Percentiles rank a stretch among this genome's conserved stretches.
Conservation (phyloP, 2,888 invertebrate genomes). For the Pterobdella sp. region DNA sequence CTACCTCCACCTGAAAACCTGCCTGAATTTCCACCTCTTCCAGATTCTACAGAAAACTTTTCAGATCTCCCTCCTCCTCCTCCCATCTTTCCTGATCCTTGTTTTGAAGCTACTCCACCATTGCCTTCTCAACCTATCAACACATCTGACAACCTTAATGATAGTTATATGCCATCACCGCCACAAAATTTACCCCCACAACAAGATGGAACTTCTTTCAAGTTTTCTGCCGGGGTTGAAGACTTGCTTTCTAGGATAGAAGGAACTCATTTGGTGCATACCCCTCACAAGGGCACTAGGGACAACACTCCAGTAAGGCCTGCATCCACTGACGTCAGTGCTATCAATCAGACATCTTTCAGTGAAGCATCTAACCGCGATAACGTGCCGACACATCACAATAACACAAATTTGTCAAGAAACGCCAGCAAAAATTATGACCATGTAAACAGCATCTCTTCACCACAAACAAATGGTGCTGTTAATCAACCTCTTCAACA, state of each 20-base stretch:
- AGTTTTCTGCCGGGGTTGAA: not conserved
- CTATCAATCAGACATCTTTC: not conserved
- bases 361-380: not conserved
- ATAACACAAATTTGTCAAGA: not conserved
- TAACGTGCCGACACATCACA: not conserved
- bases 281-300: not conserved
- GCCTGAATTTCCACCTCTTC: not conserved
- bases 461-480: not conserved
- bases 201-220: not conserved
- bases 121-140: not conserved
- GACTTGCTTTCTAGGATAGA: not conserved
- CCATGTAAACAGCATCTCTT: not conserved
- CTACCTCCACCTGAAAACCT: slow-evolving; percentile 32
- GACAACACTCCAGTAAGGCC: not conserved
- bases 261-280: not conserved
- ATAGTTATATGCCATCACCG: not conserved
- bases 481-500: too few species aligned
- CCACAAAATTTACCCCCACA: not conserved
- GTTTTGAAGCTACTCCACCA: slow-evolving; percentile 14
- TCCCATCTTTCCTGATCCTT: slow-evolving; percentile 1
- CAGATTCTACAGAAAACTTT: slow-evolving; percentile 7
- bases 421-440: not conserved
- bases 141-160: not conserved
- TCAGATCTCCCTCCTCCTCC: slow-evolving; percentile 35
- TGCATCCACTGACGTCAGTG: not conserved